Conservation (phyloP, 2,888 invertebrate genomes). For the Pyrochroa serraticornis region DNA sequence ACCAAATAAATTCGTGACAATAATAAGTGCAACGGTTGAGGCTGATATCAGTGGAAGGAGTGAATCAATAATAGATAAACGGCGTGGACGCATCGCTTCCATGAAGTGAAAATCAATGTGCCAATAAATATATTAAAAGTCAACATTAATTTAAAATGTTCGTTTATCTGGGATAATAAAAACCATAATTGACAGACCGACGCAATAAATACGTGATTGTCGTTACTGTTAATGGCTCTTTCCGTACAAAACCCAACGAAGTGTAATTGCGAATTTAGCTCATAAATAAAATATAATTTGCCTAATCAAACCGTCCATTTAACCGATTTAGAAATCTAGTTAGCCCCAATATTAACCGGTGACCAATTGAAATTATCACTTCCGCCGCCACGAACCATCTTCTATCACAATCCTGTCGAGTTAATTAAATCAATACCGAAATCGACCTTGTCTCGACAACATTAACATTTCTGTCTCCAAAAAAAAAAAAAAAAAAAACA, state of each 20-base stretch:
- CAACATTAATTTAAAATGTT: conserved; percentile 24
- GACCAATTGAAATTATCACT: conserved; percentile 5
- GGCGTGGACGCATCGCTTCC: background rate
- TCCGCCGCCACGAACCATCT: background rate
- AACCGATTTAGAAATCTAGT: conserved; percentile 17
- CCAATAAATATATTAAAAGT: conserved; percentile 22
- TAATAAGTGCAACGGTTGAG: too few relatives aligned
- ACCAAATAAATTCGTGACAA: too few relatives aligned
- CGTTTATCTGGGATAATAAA: conserved; percentile 22
- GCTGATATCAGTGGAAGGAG: too few relatives aligned
- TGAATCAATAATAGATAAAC: too few relatives aligned
- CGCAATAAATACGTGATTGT: conserved; percentile 28
- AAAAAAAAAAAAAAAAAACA: conserved; percentile 7
- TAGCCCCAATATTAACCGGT: conserved; percentile 4
- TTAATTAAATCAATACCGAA: conserved; percentile 45
- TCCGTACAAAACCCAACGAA: conserved; percentile 24
- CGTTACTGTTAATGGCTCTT: conserved; percentile 27
- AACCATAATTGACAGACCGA: conserved; percentile 29
- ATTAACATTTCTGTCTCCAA: conserved; percentile 41
- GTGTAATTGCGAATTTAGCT: conserved; percentile 18
- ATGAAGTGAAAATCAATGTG: conserved; percentile 21
- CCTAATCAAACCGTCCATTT: conserved; percentile 16
- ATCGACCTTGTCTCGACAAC: conserved; percentile 36
- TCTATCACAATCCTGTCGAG: conserved; percentile 34
- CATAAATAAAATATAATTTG: conserved; percentile 14